Evolutionary conservation across 2,113 vertebrate genomes (phyloP).

Genomic region (Cololabis saira): DNA sequence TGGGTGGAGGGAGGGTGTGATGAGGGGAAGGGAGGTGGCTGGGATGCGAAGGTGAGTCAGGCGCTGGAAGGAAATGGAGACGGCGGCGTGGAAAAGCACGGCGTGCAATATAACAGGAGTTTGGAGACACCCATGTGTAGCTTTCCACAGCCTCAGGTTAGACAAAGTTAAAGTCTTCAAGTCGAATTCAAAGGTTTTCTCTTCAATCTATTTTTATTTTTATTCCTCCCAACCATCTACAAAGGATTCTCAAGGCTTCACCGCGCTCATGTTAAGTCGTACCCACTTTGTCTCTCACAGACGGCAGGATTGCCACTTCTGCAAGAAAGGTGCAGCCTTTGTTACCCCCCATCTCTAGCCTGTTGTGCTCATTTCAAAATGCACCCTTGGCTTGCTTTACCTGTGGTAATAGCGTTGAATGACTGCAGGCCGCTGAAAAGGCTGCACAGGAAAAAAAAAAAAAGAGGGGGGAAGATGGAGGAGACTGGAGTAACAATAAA

Average conservation of each 20-base stretch:
- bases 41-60: slow-evolving; percentile 14
- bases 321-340: slow-evolving; percentile 1
- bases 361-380: slow-evolving; percentile 46
- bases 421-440: slow-evolving; percentile 43
- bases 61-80: slow-evolving; percentile 22
- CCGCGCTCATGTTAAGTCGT: slow-evolving; percentile 25
- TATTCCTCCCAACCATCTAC: slow-evolving; percentile 27
- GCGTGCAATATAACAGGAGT: slow-evolving; percentile 5
- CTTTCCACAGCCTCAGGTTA: slow-evolving; percentile 26
- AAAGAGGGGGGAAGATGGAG: slow-evolving; percentile 14
- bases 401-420: slow-evolving; percentile 16
- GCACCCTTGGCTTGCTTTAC: slow-evolving; percentile 28
- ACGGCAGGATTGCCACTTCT: slow-evolving; percentile 13
- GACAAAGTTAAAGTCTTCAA: slow-evolving; percentile 31
- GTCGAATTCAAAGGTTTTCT: slow-evolving; percentile 39
- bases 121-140: slow-evolving; percentile 4
- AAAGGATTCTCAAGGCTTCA: slow-evolving; percentile 16
- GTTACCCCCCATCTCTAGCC: slow-evolving; percentile 36
- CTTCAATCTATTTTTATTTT: slow-evolving; percentile 7
- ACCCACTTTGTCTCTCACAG: slow-evolving; percentile 34
- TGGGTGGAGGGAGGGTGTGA: slow-evolving; percentile 20
- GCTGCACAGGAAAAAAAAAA: slow-evolving; percentile 26
- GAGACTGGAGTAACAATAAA: slow-evolving; percentile 70
- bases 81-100: slow-evolving; percentile 25
- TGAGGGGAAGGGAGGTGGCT: not conserved